Evolutionary conservation across 2,113 vertebrate genomes (phyloP), one percentile per base, ranked within the genome.

Genomic region (Podilymbus podiceps): DNA sequence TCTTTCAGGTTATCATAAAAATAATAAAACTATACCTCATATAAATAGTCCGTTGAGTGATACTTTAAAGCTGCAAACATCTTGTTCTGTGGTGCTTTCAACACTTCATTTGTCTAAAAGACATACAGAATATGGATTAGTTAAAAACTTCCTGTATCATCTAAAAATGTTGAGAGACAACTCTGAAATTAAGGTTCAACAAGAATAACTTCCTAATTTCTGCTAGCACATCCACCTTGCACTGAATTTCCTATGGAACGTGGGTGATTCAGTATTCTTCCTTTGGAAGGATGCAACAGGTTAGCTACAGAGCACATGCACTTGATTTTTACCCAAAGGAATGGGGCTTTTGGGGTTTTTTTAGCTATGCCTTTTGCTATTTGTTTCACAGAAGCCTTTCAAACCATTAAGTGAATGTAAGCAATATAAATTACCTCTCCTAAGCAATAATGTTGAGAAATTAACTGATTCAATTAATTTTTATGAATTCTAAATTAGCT

Each of bases 41-140:
- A 96, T 76, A 98, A 97, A 89, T 98, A 98, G 83, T 98, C 98
- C 90, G 98, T 91, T 38, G 98, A 93, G 52, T 90, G 93, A 85
- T 98, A 98, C 68, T 97, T 98, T 53, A 98, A 95, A 88, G 96
- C 73, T 85, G 98, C 46, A 97, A 98, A 98, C 97, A 98, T 97
- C 66, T 95, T 96, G 85, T 82, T 96, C 88, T 71, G 49, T 35
- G 95, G 91, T 40, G 11, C 56, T 85, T 68, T 86, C 77, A 73
- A 85, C 72, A 85, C 38, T 93, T 93, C 44, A 74, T 5, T 27
- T 62, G 30, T 53, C 97, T 98, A 78, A 60, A 97, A 98, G 24
- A 95, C 23, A 90, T 1, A 95, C 24, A 95, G 80, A 95, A 88
- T 38, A 93, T 8, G 16, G 63, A 74, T 85, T 80, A 95, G 16